Evolutionary conservation across 2,113 vertebrate species (phyloP).

Genomic region (Phylloscopus trochilus): DNA sequence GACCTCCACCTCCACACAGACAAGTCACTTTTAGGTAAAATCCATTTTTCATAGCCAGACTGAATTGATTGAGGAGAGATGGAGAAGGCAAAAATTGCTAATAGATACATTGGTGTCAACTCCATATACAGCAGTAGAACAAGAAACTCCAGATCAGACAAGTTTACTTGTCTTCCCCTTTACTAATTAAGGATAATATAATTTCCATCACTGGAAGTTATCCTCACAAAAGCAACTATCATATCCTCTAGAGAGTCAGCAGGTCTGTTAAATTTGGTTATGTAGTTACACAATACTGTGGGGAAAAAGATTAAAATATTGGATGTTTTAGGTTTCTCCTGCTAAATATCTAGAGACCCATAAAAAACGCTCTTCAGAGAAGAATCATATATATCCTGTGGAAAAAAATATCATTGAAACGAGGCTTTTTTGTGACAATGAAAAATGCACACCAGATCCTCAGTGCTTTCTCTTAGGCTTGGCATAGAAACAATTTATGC

Average conservation of each 20-base stretch:
- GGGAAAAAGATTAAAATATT: neutral
- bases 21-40: neutral
- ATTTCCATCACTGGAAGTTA: neutral
- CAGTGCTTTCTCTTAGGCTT: neutral
- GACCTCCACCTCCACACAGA: neutral
- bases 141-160: neutral
- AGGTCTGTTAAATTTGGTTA: neutral
- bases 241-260: neutral
- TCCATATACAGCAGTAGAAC: neutral
- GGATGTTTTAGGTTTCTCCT: neutral
- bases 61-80: neutral
- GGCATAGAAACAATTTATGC: neutral
- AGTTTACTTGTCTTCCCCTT: neutral
- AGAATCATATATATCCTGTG: neutral
- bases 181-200: neutral
- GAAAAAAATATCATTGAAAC: neutral
- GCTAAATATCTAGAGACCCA: neutral
- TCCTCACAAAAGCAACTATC: neutral
- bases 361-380: neutral
- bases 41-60: neutral
- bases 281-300: neutral
- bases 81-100: neutral
- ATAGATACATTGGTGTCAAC: neutral
- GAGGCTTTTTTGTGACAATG: neutral
- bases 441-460: neutral